Evolutionary conservation across 1,140 invertebrate species (phyloP).

Genomic region (Drosophila virilis): DNA sequence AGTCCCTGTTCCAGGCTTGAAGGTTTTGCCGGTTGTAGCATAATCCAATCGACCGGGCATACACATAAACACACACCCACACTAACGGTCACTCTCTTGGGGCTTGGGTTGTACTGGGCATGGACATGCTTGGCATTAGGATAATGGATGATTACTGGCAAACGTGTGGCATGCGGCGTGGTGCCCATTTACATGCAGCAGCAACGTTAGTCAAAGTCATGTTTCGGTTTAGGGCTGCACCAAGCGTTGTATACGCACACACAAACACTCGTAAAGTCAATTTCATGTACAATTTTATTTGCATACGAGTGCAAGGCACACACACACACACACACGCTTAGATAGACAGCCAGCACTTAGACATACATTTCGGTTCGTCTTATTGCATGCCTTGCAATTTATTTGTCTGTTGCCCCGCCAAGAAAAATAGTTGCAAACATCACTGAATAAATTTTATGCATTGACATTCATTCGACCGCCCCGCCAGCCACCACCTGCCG

Average conservation of each 20-base stretch:
- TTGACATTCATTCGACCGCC: slow-evolving; percentile 60
- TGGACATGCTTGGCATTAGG: slow-evolving; percentile 74
- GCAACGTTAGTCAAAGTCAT: slow-evolving; percentile 81
- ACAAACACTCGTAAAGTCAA: slow-evolving; percentile 61
- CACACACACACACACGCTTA: slow-evolving; percentile 20
- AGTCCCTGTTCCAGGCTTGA: neutral
- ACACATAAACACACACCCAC: slow-evolving; percentile 29
- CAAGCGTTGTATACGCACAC: slow-evolving; percentile 13
- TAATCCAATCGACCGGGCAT: slow-evolving; percentile 70
- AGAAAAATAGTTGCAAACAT: slow-evolving; percentile 77
- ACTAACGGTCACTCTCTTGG: slow-evolving; percentile 45
- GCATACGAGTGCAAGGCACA: slow-evolving; percentile 53
- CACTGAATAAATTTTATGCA: slow-evolving; percentile 77
- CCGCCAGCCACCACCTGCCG: slow-evolving; percentile 21
- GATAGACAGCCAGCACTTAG: slow-evolving; percentile 50
- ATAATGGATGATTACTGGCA: slow-evolving; percentile 80
- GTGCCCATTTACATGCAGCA: slow-evolving; percentile 78
- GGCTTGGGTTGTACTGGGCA: slow-evolving; percentile 44
- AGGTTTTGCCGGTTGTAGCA: slow-evolving; percentile 52
- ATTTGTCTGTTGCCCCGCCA: slow-evolving; percentile 60
- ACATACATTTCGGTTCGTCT: slow-evolving; percentile 71
- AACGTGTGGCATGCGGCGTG: slow-evolving; percentile 73
- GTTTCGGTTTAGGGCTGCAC: slow-evolving; percentile 62
- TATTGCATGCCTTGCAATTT: slow-evolving; percentile 82
- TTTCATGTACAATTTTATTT: slow-evolving; percentile 81